phyloP scores from a whole-genome alignment of 2,797 vertebrate species.

The Etheostoma perlongum region DNA sequence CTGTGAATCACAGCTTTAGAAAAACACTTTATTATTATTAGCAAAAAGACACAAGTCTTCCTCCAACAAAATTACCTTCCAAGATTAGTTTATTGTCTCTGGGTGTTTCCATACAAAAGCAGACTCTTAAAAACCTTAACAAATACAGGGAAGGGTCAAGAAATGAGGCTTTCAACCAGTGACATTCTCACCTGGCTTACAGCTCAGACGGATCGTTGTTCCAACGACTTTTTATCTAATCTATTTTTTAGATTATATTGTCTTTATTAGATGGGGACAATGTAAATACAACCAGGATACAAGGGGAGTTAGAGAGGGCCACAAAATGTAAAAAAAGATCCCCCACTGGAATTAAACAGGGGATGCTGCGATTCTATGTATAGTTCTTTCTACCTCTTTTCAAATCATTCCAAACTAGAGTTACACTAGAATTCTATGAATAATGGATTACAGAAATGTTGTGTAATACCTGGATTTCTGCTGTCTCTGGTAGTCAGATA shows the following conservation, averaged over 20 bases:
- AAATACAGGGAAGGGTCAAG: not conserved
- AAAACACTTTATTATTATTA: slow-evolving; percentile 7
- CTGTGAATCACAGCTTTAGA: slow-evolving; percentile 36
- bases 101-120: slow-evolving; percentile 10
- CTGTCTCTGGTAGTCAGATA: not conserved
- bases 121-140: not conserved
- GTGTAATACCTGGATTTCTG: not conserved
- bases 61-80: slow-evolving; percentile 1
- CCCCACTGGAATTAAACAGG: not conserved
- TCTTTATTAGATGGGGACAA: slow-evolving; percentile 11
- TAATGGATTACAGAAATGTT: not conserved
- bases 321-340: not conserved
- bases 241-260: not conserved
- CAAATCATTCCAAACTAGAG: not conserved
- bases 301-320: not conserved
- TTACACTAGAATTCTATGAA: not conserved
- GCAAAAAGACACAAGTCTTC: slow-evolving; percentile 13
- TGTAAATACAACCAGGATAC: slow-evolving; percentile 1
- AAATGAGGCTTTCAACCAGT: not conserved
- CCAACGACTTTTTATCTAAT: not conserved
- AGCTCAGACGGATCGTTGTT: not conserved
- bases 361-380: not conserved
- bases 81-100: not conserved
- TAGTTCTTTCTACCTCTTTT: not conserved
- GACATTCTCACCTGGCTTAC: slow-evolving; percentile 3